These are phyloP conservation scores for Acanthisitta chloris DNA, from an alignment of 2,113 vertebrate species.

Conservation along the genomic window DNA sequence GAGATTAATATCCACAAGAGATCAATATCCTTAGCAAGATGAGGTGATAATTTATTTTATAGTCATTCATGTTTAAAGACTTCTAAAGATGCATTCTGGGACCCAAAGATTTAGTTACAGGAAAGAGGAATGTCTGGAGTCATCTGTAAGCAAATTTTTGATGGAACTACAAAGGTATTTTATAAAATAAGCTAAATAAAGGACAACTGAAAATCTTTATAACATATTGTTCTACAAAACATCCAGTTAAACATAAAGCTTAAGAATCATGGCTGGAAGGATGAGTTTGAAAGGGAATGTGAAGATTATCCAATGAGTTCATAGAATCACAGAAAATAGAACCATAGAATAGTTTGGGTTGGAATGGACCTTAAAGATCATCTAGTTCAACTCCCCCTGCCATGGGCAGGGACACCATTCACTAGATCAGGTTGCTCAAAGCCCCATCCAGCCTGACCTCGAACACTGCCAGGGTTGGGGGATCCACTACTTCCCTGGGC, in stretches of 20 bases:
- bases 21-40: too few relatives aligned
- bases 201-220: background rate
- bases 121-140: background rate
- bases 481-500: fast-evolving
- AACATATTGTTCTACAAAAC: background rate
- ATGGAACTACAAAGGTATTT: background rate
- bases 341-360: background rate
- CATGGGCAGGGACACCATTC: background rate
- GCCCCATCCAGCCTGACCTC: background rate
- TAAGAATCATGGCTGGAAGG: background rate
- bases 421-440: background rate
- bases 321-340: background rate
- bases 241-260: background rate
- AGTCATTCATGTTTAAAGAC: background rate
- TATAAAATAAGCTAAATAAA: background rate
- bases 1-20: background rate
- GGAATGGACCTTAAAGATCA: background rate
- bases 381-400: background rate
- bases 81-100: background rate
- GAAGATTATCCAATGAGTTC: background rate
- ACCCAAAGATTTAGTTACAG: background rate
- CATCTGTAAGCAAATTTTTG: background rate
- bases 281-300: background rate
- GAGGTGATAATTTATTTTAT: background rate
- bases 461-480: background rate